Evolutionary conservation across 2,888 invertebrate species (phyloP).

Genomic region (Trisateles emortualis): DNA sequence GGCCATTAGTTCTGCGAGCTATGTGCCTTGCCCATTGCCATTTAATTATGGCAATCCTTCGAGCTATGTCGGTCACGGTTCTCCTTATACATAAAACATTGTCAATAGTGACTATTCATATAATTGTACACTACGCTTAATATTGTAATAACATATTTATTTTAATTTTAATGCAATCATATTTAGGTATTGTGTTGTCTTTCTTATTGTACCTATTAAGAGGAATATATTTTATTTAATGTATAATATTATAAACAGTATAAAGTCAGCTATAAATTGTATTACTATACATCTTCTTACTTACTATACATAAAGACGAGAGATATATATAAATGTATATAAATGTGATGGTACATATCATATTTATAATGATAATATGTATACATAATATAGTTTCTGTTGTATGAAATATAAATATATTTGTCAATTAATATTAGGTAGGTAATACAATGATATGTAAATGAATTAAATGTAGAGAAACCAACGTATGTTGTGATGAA

Average conservation of each 20-base stretch:
- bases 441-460: too few relatives aligned
- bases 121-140: conserved; percentile 18
- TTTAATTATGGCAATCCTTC: too few relatives aligned
- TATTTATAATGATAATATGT: conserved; percentile 52
- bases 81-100: background rate
- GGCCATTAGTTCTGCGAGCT: too few relatives aligned
- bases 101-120: conserved; percentile 15
- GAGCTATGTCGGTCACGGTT: too few relatives aligned
- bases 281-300: conserved; percentile 10
- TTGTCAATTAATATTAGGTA: conserved; percentile 46
- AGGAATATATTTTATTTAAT: conserved; percentile 6
- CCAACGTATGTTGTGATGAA: conserved; percentile 56
- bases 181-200: conserved; percentile 24
- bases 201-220: conserved; percentile 16
- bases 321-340: conserved; percentile 43
- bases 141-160: conserved; percentile 15
- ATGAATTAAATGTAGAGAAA: conserved; percentile 47
- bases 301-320: conserved; percentile 41
- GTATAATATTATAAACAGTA: conserved; percentile 7
- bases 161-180: conserved; percentile 21
- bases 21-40: too few relatives aligned
- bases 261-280: conserved; percentile 15
- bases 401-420: conserved; percentile 45
- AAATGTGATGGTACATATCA: conserved; percentile 73
- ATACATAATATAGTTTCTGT: conserved; percentile 42